Conservation (phyloP, 2,113 vertebrate species). For the Shinisaurus crocodilurus region DNA sequence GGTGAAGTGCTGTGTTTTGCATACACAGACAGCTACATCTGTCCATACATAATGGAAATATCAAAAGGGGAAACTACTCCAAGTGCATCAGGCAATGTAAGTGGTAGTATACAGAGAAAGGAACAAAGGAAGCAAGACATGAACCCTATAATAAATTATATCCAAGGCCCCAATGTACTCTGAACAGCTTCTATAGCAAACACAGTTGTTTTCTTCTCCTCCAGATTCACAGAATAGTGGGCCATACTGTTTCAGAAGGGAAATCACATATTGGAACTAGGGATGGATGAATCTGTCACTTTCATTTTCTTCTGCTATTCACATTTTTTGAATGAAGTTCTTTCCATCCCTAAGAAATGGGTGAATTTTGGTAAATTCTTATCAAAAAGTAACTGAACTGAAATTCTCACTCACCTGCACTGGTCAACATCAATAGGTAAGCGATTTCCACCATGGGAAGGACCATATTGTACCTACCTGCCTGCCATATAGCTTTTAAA, state of each 20-base stretch:
- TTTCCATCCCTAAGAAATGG: too few relatives aligned
- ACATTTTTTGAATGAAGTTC: too few relatives aligned
- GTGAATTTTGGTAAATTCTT: too few relatives aligned
- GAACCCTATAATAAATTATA: background rate
- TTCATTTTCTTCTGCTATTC: too few relatives aligned
- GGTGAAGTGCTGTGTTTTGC: background rate
- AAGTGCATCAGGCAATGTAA: background rate
- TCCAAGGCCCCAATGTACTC: background rate
- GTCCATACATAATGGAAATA: background rate
- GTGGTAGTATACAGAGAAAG: background rate
- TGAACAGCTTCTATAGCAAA: background rate
- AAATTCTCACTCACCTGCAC: too few relatives aligned
- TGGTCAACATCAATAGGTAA: too few relatives aligned
- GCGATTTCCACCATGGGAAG: too few relatives aligned
- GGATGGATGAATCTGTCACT: too few relatives aligned
- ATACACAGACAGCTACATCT: background rate
- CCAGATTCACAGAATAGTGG: background rate
- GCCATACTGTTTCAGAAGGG: background rate
- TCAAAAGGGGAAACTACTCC: background rate
- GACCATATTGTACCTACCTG: too few relatives aligned
- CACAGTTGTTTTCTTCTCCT: background rate
- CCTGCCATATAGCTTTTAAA: too few relatives aligned
- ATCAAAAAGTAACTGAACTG: too few relatives aligned
- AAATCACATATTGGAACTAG: too few relatives aligned
- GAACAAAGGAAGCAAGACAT: background rate